Base-by-base conservation (phyloP, 1,140 invertebrate species). In the Drosophila sucinea region DNA sequence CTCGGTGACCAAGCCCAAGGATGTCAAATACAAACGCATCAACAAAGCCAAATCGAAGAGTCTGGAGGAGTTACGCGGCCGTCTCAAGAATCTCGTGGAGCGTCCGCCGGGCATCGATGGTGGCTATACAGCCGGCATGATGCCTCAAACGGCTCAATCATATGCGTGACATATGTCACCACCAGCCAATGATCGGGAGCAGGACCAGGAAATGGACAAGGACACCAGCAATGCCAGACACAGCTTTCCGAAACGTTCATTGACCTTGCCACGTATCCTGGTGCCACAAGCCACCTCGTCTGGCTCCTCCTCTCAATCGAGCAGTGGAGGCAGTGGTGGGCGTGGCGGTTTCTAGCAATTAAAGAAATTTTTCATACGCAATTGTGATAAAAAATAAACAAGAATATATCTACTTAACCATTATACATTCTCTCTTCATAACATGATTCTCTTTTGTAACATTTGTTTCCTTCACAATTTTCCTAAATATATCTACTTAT, bases 1-100 rank as follows among this genome's bases (percentile, higher is more conserved):
- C 70, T 97, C 96, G 54, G 96, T 98, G 47, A 97, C 96, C 2
- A 97, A 97, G 92, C 96, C 96, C 64, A 97, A 97, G 92, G 96
- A 97, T 86, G 96, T 97, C 4, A 97, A 97, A 92, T 97, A 97
- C 93, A 97, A 97, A 90, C 94, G 96, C 75, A 97, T 97, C 92
- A 97, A 97, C 89, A 97, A 97, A 90, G 96, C 96, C 3, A 97
- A 97, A 92, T 97, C 96, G 29, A 97, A 97, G 93, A 97, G 96
- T 82, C 92, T 97, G 56, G 97, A 97, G 82, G 97, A 97, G 80
- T 90, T 97, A 51, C 92, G 96, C 4, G 97, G 96, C 0, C 94
- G 96, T 67, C 92, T 97, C 82, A 96, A 96, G 93, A 96, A 96
- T 90, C 96, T 96, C 94, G 96, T 97, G 1, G 96, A 97, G 67